A percentile compares a stretch with the other conserved stretches of the same genome.
phyloP scores from a whole-genome alignment of 2,797 vertebrate genomes.

The Pangasius macronema region DNA sequence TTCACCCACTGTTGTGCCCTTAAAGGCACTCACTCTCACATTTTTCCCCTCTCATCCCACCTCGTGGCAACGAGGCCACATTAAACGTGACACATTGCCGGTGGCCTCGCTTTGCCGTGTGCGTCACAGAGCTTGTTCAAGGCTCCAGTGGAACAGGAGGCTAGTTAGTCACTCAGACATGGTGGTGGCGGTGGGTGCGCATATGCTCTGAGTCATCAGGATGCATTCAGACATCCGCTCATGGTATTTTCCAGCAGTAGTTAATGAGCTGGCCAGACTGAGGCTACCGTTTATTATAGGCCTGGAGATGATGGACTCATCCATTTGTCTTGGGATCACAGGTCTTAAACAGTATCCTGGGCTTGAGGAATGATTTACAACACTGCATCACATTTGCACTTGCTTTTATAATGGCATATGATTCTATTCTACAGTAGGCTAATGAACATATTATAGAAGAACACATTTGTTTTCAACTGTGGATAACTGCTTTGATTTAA shows the following conservation, averaged over 20 bases:
- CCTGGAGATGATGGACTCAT: constrained; percentile 9
- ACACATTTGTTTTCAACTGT: background rate
- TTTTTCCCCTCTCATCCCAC: constrained; percentile 56
- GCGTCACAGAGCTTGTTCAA: constrained; percentile 61
- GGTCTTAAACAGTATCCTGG: background rate
- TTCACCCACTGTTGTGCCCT: constrained; percentile 30
- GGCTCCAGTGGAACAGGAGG: constrained; percentile 58
- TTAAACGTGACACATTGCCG: constrained; percentile 64
- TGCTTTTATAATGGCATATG: background rate
- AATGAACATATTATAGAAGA: background rate
- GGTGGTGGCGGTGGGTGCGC: constrained; percentile 43
- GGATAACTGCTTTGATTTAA: background rate
- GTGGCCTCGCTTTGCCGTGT: constrained; percentile 65
- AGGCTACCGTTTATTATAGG: constrained; percentile 35
- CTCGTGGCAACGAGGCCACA: constrained; percentile 60
- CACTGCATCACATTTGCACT: background rate
- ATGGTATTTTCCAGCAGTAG: constrained; percentile 56
- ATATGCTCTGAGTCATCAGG: constrained; percentile 55
- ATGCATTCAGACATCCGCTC: constrained; percentile 48
- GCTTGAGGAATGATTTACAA: background rate
- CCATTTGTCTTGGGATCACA: constrained; percentile 15
- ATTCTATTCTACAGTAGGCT: background rate
- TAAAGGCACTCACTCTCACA: constrained; percentile 20
- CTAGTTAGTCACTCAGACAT: constrained; percentile 60
- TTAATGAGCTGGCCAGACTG: constrained; percentile 55